A percentile compares a stretch with the other conserved stretches of the same genome.
Evolutionary conservation across 2,797 vertebrate genomes (phyloP).

Genomic region (Gephyroberyx darwinii): DNA sequence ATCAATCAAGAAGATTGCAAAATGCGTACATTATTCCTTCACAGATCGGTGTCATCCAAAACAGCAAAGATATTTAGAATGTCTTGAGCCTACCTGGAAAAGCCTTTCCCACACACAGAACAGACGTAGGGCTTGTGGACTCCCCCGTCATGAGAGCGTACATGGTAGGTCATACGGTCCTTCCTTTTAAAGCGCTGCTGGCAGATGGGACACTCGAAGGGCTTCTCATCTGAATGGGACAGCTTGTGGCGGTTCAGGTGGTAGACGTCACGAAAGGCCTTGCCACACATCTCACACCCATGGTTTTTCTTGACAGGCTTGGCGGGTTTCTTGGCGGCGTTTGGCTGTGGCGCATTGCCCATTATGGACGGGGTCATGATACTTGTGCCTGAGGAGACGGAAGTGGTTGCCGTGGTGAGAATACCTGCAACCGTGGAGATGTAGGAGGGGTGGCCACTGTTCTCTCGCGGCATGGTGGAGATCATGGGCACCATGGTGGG

Average conservation of each 20-base stretch:
- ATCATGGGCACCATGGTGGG: slow-evolving; percentile 97
- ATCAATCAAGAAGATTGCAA: no score
- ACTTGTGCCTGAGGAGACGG: slow-evolving; percentile 86
- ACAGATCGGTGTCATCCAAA: background rate
- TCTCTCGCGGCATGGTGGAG: slow-evolving; percentile 92
- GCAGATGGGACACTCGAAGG: slow-evolving; percentile 98
- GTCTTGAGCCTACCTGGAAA: slow-evolving; percentile 89
- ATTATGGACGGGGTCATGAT: slow-evolving; percentile 79
- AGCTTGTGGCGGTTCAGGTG: slow-evolving; percentile 99
- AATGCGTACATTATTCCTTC: no score
- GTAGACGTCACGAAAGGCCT: slow-evolving; percentile 98
- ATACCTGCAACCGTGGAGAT: slow-evolving; percentile 95
- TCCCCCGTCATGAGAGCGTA: slow-evolving; percentile 97
- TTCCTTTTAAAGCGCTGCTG: slow-evolving; percentile 99
- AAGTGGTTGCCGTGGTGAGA: slow-evolving; percentile 94
- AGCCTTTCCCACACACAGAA: slow-evolving; percentile 99
- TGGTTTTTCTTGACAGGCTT: slow-evolving; percentile 99
- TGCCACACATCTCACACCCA: slow-evolving; percentile 98
- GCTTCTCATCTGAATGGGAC: slow-evolving; percentile 98
- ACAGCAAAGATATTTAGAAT: background rate
- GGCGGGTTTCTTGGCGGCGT: slow-evolving; percentile 90
- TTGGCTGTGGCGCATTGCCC: slow-evolving; percentile 78
- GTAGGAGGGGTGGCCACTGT: slow-evolving; percentile 88
- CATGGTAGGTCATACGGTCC: slow-evolving; percentile 99
- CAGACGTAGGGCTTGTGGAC: slow-evolving; percentile 99